Conservation (phyloP, 2,888 invertebrate species). For the Pyrrhia umbra region DNA sequence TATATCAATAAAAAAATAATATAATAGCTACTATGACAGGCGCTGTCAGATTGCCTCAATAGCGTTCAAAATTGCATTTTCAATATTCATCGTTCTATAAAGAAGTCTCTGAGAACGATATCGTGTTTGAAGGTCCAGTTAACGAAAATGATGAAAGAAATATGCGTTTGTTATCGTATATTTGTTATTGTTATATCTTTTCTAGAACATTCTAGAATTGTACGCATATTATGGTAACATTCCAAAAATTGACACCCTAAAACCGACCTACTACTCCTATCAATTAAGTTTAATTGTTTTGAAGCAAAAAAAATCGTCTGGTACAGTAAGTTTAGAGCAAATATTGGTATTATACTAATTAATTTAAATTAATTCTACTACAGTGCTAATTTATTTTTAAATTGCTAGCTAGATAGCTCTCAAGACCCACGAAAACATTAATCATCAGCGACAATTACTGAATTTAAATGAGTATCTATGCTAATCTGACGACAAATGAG, state of each 20-base stretch:
- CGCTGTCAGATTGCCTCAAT: not conserved
- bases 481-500: not conserved
- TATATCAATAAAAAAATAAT: too few relatives aligned
- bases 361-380: too few relatives aligned
- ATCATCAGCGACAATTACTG: not conserved
- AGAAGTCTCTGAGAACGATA: slow-evolving; percentile 9
- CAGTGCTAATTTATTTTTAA: too few relatives aligned
- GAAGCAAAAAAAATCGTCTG: too few relatives aligned
- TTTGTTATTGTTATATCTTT: not conserved
- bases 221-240: not conserved
- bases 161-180: not conserved
- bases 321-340: too few relatives aligned
- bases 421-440: not conserved
- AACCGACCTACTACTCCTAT: too few relatives aligned
- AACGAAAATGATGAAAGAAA: slow-evolving; percentile 12
- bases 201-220: not conserved
- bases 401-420: not conserved
- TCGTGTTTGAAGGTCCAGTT: slow-evolving; percentile 3
- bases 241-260: too few relatives aligned
- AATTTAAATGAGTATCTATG: slow-evolving; percentile 1
- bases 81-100: slow-evolving; percentile 6
- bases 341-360: too few relatives aligned
- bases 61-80: slow-evolving; percentile 21
- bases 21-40: not conserved
- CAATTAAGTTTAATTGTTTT: too few relatives aligned